These are phyloP conservation scores for Chrysaora quinquecirrha DNA, from an alignment of 30 jellyfish, hydroid and myxozoan species.

Conservation along the genomic window DNA sequence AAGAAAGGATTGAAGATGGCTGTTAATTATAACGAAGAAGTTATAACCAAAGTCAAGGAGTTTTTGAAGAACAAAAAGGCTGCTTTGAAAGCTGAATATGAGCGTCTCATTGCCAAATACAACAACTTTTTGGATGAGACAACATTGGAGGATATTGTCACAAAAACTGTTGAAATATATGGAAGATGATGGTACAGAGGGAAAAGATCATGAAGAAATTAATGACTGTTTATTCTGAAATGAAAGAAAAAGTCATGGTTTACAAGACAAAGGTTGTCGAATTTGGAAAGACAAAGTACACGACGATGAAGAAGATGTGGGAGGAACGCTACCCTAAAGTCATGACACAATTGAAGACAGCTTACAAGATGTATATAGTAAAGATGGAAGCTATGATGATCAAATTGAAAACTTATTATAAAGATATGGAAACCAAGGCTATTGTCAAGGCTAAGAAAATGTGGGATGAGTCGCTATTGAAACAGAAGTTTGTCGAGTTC, in stretches of 20 bases:
- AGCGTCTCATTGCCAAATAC: constrained; percentile 19
- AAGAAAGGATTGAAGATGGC: constrained; percentile 5
- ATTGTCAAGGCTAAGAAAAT: constrained; percentile 26
- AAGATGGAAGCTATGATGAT: background rate
- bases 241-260: constrained; percentile 12
- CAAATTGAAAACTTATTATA: background rate
- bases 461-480: constrained; percentile 68
- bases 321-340: constrained; percentile 43
- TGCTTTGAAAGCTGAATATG: constrained; percentile 36
- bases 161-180: constrained; percentile 10
- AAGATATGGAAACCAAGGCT: constrained; percentile 35
- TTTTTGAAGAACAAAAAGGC: constrained; percentile 9
- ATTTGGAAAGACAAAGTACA: constrained; percentile 17
- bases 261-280: constrained; percentile 8
- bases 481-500: constrained; percentile 17
- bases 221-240: constrained; percentile 18
- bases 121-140: constrained; percentile 67
- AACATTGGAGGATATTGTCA: constrained; percentile 82
- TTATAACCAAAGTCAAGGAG: constrained; percentile 16
- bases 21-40: background rate
- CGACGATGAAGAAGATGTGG: constrained; percentile 14
- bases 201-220: constrained; percentile 20
- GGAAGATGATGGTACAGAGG: background rate
- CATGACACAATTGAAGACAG: constrained; percentile 18
- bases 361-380: constrained; percentile 25